Evolutionary conservation across 2,113 vertebrate genomes (phyloP).

Genomic region (Piprites chloris): DNA sequence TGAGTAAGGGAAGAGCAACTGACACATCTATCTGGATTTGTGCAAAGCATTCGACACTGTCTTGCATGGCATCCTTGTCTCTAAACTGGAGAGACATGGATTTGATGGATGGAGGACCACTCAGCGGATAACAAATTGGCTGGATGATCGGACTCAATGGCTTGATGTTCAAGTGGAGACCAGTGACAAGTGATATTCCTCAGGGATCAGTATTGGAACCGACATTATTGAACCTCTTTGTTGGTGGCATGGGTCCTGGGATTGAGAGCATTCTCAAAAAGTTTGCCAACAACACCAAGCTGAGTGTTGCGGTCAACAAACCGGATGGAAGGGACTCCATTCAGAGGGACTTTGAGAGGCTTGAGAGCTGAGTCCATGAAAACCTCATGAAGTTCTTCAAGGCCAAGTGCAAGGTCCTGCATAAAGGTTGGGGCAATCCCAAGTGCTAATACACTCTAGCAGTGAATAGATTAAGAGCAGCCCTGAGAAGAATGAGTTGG

Average conservation of each 20-base stretch:
- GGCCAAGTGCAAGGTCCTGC: background rate
- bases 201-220: background rate
- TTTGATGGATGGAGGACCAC: background rate
- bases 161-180: background rate
- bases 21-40: background rate
- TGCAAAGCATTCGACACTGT: background rate
- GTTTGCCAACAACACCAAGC: background rate
- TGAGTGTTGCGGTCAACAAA: background rate
- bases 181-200: background rate
- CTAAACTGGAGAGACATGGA: background rate
- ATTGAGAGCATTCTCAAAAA: background rate
- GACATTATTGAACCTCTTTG: background rate
- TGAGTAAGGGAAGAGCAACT: background rate
- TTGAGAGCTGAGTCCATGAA: background rate
- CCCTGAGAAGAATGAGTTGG: background rate
- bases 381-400: background rate
- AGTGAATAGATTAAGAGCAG: background rate
- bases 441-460: background rate
- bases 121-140: background rate
- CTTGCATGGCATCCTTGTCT: background rate
- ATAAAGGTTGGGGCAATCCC: rapidly evolving
- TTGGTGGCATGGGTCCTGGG: rapidly evolving
- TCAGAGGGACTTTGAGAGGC: background rate
- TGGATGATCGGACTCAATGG: background rate
- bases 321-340: background rate